Base-by-base conservation (phyloP, 2,888 invertebrate species). In the Phyto melanocephala region DNA sequence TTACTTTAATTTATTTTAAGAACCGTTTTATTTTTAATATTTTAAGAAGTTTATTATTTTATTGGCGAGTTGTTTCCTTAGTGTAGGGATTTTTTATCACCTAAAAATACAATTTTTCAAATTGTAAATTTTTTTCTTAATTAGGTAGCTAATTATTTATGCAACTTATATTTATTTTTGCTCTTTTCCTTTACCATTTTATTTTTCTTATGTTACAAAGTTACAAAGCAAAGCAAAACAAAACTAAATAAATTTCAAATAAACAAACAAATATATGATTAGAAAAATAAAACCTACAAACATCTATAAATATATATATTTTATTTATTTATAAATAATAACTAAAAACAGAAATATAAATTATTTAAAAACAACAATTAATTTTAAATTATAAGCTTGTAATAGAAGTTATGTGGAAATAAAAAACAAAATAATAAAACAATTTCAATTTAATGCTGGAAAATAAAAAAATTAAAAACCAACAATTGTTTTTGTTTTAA, bases 321-420 rank as follows among this genome's bases (percentile, higher is more conserved):
- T 82, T 82, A 82, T 79, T 82, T 82, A 82, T 82, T 82, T 67
- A 82, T 71, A 76, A 71, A 80, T 58, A 65, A 56, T 15, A 54
- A 74, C 37, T 60, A 63, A 80, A 65, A 81, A 67, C 60, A 70
- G 70, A 75, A 37, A 70, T 72, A 50, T 70, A 78, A 70, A 65
- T 75, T 75, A 82, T 82, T 74, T 24, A 50, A 76, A 71, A 75
- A 45, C 22, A 54, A 50, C 45, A 79, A 71, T 67, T 75, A 58
- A 71, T 71, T 79, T 40, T 75, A 82, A 78, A 75, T 45, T 28
- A 71, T 75, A 82, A 79, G 82, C 82, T 79, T 82, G 67, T 77
- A 71, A 77, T 71, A 65, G 65, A 70, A 75, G 79, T 82, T 71
- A 79, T 79, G 67, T 67, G 65, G 33, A 77, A 68, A 72, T n/a